Conservation (phyloP, 2,888 invertebrate genomes). For the Nephrotoma appendiculata region DNA sequence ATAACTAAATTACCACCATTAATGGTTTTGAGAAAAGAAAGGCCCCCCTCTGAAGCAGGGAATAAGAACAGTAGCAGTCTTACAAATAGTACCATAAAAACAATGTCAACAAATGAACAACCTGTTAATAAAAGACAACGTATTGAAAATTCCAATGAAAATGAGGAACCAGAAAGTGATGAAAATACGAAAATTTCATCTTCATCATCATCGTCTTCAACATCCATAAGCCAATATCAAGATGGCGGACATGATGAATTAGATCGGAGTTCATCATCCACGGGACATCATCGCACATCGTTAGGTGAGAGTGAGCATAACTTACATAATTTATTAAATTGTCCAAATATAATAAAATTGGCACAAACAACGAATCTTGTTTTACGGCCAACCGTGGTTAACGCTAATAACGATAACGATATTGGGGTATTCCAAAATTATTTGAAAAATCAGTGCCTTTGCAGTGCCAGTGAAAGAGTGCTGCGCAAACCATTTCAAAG, state of each 20-base stretch:
- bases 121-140: conserved; percentile 74
- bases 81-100: conserved; percentile 19
- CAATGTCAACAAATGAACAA: conserved; percentile 53
- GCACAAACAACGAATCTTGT: conserved; percentile 4
- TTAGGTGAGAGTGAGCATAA: neutral
- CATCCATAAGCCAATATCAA: conserved; percentile 1
- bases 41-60: conserved; percentile 16
- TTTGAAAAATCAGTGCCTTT: conserved; percentile 62
- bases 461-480: conserved; percentile 55
- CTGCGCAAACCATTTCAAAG: conserved; percentile 57
- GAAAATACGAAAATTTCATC: conserved; percentile 7
- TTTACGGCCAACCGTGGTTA: conserved; percentile 10
- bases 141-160: conserved; percentile 34
- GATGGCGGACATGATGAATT: conserved; percentile 6
- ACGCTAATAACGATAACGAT: conserved; percentile 18
- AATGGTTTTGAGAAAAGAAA: conserved; percentile 19
- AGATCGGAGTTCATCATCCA: conserved; percentile 6
- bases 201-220: conserved; percentile 16
- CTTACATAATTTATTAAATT: neutral
- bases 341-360: neutral
- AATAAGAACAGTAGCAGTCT: conserved; percentile 5
- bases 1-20: conserved; percentile 7
- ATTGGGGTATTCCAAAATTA: conserved; percentile 31
- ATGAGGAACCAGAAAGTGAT: conserved; percentile 8
- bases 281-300: conserved; percentile 7